These are phyloP conservation scores for Ctena decussata DNA, from an alignment of 2,888 invertebrate genomes.

Conservation along the genomic window DNA sequence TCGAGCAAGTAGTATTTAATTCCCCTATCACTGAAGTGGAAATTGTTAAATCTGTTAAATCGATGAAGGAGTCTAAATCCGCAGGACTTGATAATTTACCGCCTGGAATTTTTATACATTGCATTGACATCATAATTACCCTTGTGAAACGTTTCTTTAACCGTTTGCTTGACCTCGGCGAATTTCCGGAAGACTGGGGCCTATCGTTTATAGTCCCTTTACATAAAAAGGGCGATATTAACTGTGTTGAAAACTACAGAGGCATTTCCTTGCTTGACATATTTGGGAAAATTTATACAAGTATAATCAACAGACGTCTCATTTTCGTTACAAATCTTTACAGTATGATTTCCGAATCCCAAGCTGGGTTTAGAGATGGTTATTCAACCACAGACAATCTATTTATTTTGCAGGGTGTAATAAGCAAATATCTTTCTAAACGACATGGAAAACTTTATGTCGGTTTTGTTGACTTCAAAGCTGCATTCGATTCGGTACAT, in stretches of 20 bases:
- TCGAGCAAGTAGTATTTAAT: background rate
- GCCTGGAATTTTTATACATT: background rate
- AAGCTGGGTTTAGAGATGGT: conserved; percentile 9
- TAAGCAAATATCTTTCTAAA: conserved; percentile 6
- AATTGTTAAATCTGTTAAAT: no score
- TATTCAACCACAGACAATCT: conserved; percentile 13
- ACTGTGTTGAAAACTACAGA: background rate
- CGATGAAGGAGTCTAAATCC: no score
- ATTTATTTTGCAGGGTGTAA: background rate
- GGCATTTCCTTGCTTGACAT: background rate
- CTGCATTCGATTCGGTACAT: background rate
- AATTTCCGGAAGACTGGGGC: background rate
- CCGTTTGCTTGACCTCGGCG: background rate
- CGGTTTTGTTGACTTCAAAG: background rate
- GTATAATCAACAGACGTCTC: background rate
- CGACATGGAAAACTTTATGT: background rate
- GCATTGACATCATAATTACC: background rate
- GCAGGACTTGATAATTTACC: background rate
- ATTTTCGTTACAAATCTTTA: background rate
- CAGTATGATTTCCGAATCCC: background rate
- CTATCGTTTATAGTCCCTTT: background rate
- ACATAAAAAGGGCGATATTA: background rate
- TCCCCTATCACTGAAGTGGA: background rate
- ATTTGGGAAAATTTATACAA: background rate
- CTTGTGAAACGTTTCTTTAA: background rate